Evolutionary conservation across 2,797 vertebrate species (phyloP).

Genomic region (Sitta carolinensis): DNA sequence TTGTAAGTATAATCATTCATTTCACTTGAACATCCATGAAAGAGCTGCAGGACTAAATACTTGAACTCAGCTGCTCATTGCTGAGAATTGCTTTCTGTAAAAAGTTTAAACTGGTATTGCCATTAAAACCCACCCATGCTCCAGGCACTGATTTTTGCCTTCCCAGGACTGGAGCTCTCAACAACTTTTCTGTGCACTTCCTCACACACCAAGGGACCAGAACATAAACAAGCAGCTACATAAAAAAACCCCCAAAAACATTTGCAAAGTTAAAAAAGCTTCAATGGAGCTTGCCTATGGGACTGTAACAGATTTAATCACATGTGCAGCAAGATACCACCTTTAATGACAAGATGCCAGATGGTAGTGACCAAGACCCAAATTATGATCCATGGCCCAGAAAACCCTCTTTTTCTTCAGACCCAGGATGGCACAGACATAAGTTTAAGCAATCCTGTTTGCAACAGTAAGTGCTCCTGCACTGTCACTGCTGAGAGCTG

Average conservation of each 20-base stretch:
- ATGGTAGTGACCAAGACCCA: neutral
- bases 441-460: neutral
- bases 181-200: neutral
- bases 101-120: neutral
- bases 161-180: neutral
- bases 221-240: neutral
- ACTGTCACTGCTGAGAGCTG: neutral
- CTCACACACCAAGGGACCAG: neutral
- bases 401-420: neutral
- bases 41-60: neutral
- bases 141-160: neutral
- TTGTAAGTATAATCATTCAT: neutral
- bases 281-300: neutral
- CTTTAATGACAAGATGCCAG: neutral
- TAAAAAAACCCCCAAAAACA: neutral
- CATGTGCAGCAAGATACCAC: neutral
- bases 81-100: neutral
- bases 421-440: neutral
- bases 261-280: neutral
- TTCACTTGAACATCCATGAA: conserved; percentile 8
- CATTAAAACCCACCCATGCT: neutral
- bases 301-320: neutral
- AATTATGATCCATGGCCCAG: neutral
- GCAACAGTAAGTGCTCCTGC: neutral
- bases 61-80: neutral